phyloP scores from a whole-genome alignment of 2,888 invertebrate genomes.

The Drosophila macrospina region DNA sequence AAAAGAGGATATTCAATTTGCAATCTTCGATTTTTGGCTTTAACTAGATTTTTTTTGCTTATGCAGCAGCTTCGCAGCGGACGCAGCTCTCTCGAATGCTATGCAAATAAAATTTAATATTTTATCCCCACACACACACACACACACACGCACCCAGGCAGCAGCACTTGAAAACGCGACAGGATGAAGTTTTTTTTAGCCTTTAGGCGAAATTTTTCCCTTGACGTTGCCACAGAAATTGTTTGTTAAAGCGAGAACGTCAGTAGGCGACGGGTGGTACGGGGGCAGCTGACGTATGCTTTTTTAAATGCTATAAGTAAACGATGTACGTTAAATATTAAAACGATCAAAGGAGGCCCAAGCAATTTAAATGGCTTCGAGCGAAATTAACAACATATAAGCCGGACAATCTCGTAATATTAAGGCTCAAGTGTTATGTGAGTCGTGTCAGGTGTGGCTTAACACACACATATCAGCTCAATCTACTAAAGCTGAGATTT shows the following conservation, averaged over 20 bases:
- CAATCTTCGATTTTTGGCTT: conserved; percentile 25
- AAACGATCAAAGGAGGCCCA: conserved; percentile 54
- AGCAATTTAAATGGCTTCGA: conserved; percentile 35
- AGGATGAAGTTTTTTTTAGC: conserved; percentile 39
- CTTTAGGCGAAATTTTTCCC: conserved; percentile 33
- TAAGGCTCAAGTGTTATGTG: neutral
- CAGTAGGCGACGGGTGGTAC: neutral
- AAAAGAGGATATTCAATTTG: conserved; percentile 47
- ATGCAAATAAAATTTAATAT: conserved; percentile 64
- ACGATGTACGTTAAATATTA: conserved; percentile 52
- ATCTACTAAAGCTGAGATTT: too few species aligned
- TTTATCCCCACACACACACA: conserved; percentile 24
- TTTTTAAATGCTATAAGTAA: conserved; percentile 60
- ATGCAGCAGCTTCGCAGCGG: conserved; percentile 11
- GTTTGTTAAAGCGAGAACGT: conserved; percentile 22
- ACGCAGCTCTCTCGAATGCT: conserved; percentile 37
- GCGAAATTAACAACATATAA: conserved; percentile 35
- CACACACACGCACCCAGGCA: neutral
- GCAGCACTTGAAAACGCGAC: conserved; percentile 31
- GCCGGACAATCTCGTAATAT: neutral
- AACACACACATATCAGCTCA: too few species aligned
- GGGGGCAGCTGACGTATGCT: conserved; percentile 22
- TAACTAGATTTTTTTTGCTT: conserved; percentile 28
- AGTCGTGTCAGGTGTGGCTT: conserved; percentile 23
- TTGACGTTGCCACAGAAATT: conserved; percentile 24